Conservation (phyloP, 2,113 vertebrate species). For the Passer domesticus region DNA sequence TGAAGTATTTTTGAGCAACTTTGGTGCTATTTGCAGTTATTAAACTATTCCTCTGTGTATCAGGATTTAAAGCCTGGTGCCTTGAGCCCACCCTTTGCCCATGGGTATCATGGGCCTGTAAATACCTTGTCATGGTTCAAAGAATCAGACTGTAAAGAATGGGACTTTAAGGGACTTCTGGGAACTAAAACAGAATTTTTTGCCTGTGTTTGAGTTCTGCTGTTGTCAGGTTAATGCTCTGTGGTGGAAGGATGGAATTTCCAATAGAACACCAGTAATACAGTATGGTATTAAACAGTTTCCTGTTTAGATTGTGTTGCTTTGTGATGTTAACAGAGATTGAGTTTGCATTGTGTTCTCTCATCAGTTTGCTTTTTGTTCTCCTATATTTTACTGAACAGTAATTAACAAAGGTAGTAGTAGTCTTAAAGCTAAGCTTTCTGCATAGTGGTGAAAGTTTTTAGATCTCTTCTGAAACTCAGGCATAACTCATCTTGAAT, state of each 20-base stretch:
- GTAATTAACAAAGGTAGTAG: neutral
- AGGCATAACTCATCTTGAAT: neutral
- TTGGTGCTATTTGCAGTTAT: neutral
- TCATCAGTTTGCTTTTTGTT: neutral
- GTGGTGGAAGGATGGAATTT: neutral
- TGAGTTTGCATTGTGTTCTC: neutral
- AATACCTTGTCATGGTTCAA: neutral
- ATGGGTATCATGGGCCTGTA: neutral
- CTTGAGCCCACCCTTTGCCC: neutral
- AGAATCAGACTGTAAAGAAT: neutral
- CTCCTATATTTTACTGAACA: neutral
- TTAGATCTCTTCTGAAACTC: neutral
- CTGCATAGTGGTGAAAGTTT: neutral
- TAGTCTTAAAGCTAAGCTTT: neutral
- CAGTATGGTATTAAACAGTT: neutral
- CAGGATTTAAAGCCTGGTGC: neutral
- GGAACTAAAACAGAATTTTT: accelerated
- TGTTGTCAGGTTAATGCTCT: neutral
- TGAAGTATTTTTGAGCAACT: neutral
- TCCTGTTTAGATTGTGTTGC: neutral
- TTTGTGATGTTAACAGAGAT: neutral
- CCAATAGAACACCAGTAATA: neutral
- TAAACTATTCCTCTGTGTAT: neutral
- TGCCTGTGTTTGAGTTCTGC: accelerated
- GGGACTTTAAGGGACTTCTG: neutral